A percentile compares a stretch with the other conserved stretches of the same genome.
phyloP scores from a whole-genome alignment of 2,888 invertebrate species.

The Lasioglossum malachurum region DNA sequence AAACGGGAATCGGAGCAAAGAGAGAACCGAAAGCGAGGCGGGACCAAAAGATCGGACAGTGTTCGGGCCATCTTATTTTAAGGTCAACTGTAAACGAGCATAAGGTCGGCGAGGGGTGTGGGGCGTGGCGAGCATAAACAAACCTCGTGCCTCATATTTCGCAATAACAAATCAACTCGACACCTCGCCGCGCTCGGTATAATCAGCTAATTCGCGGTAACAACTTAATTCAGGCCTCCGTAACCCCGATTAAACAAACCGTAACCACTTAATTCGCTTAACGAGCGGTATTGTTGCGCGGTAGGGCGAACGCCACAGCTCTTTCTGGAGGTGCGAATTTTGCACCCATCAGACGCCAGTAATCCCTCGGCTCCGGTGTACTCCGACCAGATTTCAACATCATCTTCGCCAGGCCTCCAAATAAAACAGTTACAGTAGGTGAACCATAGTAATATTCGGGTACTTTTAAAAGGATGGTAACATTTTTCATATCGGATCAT shows the following conservation, averaged over 20 bases:
- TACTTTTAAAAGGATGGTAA: no score
- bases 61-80: conserved; percentile 58
- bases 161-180: conserved; percentile 80
- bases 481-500: no score
- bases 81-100: conserved; percentile 69
- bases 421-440: not conserved
- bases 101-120: conserved; percentile 60
- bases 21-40: conserved; percentile 26
- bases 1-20: conserved; percentile 37
- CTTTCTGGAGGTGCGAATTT: conserved; percentile 63
- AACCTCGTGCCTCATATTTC: conserved; percentile 67
- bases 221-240: conserved; percentile 82
- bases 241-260: conserved; percentile 81
- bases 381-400: conserved; percentile 19
- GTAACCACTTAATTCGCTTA: conserved; percentile 80
- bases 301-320: conserved; percentile 46
- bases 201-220: conserved; percentile 82
- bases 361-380: conserved; percentile 21
- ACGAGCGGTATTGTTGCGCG: conserved; percentile 71
- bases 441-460: no score
- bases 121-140: conserved; percentile 70
- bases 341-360: conserved; percentile 36
- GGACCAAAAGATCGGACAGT: conserved; percentile 45
- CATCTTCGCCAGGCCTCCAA: not conserved
- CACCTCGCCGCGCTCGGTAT: conserved; percentile 76